Evolutionary conservation across 64 coral and sea anemone genomes (phyloP), one percentile per base, ranked within the genome.

Genomic region (Montipora capricornis): DNA sequence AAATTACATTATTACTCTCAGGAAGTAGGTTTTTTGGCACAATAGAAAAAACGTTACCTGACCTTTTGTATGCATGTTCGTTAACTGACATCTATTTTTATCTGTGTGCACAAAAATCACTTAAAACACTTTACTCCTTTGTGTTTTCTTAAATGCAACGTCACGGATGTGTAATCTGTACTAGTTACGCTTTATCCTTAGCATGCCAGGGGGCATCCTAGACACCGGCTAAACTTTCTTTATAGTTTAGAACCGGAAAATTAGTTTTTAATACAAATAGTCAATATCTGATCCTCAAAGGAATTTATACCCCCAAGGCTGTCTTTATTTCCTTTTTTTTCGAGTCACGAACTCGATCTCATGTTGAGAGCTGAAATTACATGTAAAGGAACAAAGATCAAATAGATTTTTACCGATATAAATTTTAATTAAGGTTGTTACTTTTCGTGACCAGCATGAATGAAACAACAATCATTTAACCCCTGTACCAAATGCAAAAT

Each of bases 181-280:
- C 5, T 7, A 10, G 52, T 55, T 10, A 55, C 17, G 5, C 47
- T 50, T n/a, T 24, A 44, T 20, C 67, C 15, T 17, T 64, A 71
- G 8, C 64, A 86, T 45, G 82, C 24, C 9, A 29, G 74, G 74
- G 24, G 60, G 17, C 11, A 51, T 49, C 68, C 45, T 71, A 44
- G 20, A 20, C 82, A 14, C 11, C 11, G 13, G 14, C 11, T 64
- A 7, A 7, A 71, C 64, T 86, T 86, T 64, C 66, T 68, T 73
- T 86, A 71, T 5, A 44, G 13, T 69, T 47, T 49, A 46, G n/a
- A 86, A 73, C 62, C 82, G 82, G 82, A 73, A 86, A 86, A 86
- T 49, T 49, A 64, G 82, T 70, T 86, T 84, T 48, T 19, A 67
- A 86, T 71, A 71, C 68, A 86, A 86, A 86, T 44, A 50, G 11